Evolutionary conservation across 2,113 vertebrate genomes (phyloP).

Genomic region (Myrmophylax atrothorax): DNA sequence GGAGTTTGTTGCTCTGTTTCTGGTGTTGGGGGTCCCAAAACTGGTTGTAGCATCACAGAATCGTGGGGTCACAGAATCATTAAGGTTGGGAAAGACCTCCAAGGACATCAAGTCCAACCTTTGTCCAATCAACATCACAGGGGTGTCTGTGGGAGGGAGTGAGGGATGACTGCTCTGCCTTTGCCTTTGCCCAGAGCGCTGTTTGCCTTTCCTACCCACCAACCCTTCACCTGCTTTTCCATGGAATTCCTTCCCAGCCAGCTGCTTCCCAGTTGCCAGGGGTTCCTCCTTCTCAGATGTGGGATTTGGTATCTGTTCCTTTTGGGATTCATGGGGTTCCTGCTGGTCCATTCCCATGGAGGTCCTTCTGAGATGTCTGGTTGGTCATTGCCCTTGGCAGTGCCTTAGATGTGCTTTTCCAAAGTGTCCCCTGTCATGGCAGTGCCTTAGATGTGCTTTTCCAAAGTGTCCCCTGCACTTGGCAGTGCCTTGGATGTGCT

Average conservation of each 20-base stretch:
- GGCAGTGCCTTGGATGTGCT: background rate
- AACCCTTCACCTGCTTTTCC: background rate
- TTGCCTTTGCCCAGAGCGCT: background rate
- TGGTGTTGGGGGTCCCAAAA: no score
- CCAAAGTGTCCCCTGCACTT: background rate
- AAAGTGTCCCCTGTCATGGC: background rate
- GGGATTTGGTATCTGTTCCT: background rate
- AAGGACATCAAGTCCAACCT: no score
- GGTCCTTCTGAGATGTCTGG: background rate
- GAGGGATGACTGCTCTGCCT: no score
- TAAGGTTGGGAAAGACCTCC: no score
- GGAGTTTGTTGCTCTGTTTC: no score
- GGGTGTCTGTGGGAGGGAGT: no score
- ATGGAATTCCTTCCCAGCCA: background rate
- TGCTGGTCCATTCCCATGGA: rapidly evolving
- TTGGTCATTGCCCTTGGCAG: no score
- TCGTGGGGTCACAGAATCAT: no score
- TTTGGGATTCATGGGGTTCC: background rate
- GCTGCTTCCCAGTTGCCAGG: background rate
- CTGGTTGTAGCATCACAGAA: no score
- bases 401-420: background rate
- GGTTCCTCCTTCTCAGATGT: background rate
- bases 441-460: background rate
- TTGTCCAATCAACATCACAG: no score
- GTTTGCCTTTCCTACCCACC: background rate